Percentiles rank a stretch among this genome's conserved stretches.
These are phyloP conservation scores for Xiphydria camelus DNA, from an alignment of 2,888 invertebrate genomes.

Conservation along the genomic window DNA sequence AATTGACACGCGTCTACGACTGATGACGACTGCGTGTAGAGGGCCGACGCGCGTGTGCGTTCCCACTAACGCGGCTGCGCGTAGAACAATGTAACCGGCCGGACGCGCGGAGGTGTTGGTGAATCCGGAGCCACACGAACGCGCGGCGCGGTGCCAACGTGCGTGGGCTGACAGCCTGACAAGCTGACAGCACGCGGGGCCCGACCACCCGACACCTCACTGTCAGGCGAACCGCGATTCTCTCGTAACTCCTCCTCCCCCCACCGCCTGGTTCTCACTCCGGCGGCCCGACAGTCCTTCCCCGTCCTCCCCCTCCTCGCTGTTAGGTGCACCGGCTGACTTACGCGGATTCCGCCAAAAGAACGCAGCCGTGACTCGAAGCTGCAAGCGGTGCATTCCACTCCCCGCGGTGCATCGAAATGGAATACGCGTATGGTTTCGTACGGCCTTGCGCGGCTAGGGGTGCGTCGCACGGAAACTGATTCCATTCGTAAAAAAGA, in stretches of 20 bases:
- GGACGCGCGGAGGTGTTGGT: background rate
- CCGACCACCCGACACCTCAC: constrained; percentile 56
- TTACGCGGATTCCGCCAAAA: background rate
- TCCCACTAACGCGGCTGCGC: constrained; percentile 25
- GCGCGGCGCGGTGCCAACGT: constrained; percentile 49
- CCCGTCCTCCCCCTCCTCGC: constrained; percentile 10
- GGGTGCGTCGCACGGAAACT: too few species aligned
- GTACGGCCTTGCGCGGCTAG: too few species aligned
- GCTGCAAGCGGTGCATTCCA: too few species aligned
- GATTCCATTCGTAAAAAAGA: too few species aligned
- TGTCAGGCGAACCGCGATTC: constrained; percentile 47
- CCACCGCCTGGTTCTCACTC: constrained; percentile 20
- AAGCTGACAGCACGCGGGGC: constrained; percentile 50
- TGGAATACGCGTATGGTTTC: too few species aligned
- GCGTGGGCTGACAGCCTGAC: constrained; percentile 56
- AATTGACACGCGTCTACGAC: constrained; percentile 30
- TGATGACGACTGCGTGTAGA: constrained; percentile 34
- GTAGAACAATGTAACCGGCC: background rate
- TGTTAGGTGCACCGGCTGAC: constrained; percentile 3
- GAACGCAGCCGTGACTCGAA: too few species aligned
- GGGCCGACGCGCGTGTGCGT: constrained; percentile 31
- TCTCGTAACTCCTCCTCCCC: constrained; percentile 43
- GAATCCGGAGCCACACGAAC: constrained; percentile 4
- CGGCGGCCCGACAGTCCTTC: constrained; percentile 10
- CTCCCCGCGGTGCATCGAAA: too few species aligned